Conservation (phyloP, 2,797 vertebrate species). For the Lepus townsendii region DNA sequence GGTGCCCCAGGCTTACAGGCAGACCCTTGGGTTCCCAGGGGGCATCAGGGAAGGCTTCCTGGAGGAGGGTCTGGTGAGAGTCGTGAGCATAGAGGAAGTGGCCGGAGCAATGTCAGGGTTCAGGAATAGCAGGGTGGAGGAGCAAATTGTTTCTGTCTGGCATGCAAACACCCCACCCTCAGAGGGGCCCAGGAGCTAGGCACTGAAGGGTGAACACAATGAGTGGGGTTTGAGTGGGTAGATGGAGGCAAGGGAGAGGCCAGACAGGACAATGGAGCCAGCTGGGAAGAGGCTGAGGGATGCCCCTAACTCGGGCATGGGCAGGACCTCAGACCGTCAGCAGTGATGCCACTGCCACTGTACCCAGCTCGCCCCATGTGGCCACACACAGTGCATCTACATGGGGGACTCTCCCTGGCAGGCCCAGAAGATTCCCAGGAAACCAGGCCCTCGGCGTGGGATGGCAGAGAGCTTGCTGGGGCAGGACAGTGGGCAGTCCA, state of each 20-base stretch:
- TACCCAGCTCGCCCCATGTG: neutral
- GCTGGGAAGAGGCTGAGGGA: neutral
- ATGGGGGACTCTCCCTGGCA: neutral
- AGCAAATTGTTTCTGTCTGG: neutral
- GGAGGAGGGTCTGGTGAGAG: neutral
- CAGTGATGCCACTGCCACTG: accelerated
- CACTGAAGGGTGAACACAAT: neutral
- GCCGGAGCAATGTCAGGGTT: neutral
- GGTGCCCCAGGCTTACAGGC: neutral
- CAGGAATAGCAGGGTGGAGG: neutral
- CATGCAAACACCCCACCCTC: neutral
- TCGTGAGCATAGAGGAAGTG: neutral
- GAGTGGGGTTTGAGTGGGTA: neutral
- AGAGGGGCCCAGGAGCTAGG: neutral
- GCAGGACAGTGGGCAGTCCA: neutral
- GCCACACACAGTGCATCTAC: accelerated
- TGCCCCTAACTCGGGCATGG: neutral
- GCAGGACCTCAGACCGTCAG: neutral
- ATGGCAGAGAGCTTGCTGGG: neutral
- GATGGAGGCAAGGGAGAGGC: too few relatives aligned
- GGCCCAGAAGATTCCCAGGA: neutral
- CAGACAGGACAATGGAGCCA: neutral
- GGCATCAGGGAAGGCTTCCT: neutral
- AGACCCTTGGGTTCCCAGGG: neutral
- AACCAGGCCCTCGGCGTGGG: neutral